A percentile compares a stretch with the other conserved stretches of the same genome.
phyloP scores from a whole-genome alignment of 2,113 vertebrate species.

The Chaetorhynchus papuensis region DNA sequence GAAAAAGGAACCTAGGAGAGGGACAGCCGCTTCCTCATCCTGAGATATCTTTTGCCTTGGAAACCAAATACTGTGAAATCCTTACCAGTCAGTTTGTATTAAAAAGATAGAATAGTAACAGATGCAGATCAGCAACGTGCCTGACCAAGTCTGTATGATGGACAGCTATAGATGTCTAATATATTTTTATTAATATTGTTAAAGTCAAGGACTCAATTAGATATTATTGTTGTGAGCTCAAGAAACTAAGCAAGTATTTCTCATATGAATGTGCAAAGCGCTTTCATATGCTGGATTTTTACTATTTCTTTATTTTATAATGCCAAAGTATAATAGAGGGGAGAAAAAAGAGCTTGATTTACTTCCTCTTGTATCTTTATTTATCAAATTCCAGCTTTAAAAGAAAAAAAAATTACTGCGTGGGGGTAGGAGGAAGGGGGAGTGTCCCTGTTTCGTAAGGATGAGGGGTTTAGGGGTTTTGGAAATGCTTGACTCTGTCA shows the following conservation, averaged over 20 bases:
- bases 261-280: accelerated
- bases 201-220: not conserved
- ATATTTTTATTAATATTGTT: not conserved
- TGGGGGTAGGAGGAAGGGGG: accelerated
- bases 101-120: not conserved
- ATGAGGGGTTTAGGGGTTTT: not conserved
- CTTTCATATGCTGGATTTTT: not conserved
- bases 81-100: not conserved
- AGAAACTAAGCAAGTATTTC: not conserved
- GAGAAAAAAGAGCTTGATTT: not conserved
- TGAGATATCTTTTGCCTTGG: slow-evolving; percentile 5
- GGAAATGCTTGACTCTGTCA: not conserved
- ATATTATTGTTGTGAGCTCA: not conserved
- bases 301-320: not conserved
- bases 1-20: not conserved
- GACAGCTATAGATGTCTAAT: not conserved
- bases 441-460: not conserved
- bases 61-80: slow-evolving; percentile 26
- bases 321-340: accelerated
- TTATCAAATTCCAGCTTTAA: not conserved
- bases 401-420: not conserved
- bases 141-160: not conserved
- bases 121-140: not conserved
- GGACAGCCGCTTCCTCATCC: not conserved
- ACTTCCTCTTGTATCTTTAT: not conserved